These are phyloP conservation scores for Drosophila pruinosa DNA, from an alignment of 1,140 invertebrate genomes.

Conservation along the genomic window DNA sequence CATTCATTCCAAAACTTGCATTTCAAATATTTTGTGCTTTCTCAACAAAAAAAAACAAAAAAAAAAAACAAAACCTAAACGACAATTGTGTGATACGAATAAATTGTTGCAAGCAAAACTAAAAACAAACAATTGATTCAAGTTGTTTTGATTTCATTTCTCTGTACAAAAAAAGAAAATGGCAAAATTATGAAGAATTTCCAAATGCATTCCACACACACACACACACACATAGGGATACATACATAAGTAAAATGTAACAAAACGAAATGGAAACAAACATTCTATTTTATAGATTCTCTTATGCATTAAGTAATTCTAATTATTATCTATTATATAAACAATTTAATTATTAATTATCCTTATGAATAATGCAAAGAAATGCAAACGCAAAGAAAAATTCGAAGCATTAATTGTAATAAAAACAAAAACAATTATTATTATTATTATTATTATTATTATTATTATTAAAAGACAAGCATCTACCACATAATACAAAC, in stretches of 20 bases:
- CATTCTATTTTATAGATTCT: constrained; percentile 78
- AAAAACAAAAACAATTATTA: constrained; percentile 44
- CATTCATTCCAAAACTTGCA: constrained; percentile 44
- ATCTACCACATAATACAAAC: constrained; percentile 58
- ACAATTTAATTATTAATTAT: constrained; percentile 81
- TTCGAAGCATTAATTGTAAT: constrained; percentile 70
- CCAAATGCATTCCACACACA: constrained; percentile 11
- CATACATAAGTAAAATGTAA: not conserved
- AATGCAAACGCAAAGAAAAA: constrained; percentile 39
- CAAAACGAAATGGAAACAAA: constrained; percentile 44
- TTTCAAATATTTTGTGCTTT: constrained; percentile 43
- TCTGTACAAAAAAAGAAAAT: constrained; percentile 45
- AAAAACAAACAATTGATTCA: constrained; percentile 31
- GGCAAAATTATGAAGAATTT: not conserved
- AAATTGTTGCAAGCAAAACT: constrained; percentile 63
- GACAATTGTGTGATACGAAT: constrained; percentile 77
- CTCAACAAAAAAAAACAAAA: not conserved
- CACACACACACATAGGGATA: constrained; percentile 1
- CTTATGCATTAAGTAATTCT: constrained; percentile 78
- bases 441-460: constrained; percentile 43
- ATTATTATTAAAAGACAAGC: constrained; percentile 46
- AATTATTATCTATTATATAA: constrained; percentile 82
- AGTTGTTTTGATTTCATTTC: constrained; percentile 49
- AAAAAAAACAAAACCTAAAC: constrained; percentile 32
- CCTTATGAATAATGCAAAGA: constrained; percentile 60